Percentiles rank a stretch among this genome's conserved stretches.
These are phyloP conservation scores for Dryobates pubescens DNA, from an alignment of 2,797 vertebrate genomes.

Conservation along the genomic window DNA sequence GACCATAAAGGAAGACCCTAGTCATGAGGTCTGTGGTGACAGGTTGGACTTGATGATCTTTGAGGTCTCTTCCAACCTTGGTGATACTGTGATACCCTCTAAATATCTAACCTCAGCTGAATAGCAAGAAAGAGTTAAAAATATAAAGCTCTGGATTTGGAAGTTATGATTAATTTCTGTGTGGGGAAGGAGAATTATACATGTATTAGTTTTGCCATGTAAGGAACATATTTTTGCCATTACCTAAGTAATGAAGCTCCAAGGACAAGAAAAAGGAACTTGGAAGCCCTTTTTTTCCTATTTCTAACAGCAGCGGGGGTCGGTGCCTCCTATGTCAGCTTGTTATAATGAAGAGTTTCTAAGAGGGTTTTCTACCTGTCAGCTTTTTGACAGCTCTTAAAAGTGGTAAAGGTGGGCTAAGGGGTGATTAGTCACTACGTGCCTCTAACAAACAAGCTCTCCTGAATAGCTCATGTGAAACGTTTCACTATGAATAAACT, in stretches of 20 bases:
- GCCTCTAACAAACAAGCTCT: constrained; percentile 55
- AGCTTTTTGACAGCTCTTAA: constrained; percentile 46
- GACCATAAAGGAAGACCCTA: not conserved
- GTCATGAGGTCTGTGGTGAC: no score
- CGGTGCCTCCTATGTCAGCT: constrained; percentile 38
- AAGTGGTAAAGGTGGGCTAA: constrained; percentile 57
- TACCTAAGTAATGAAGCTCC: constrained; percentile 33
- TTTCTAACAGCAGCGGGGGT: constrained; percentile 38
- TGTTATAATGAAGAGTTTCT: constrained; percentile 43
- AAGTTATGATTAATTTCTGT: constrained; percentile 48
- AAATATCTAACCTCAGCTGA: not conserved
- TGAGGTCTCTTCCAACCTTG: no score
- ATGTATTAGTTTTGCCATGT: constrained; percentile 27
- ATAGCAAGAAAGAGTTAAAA: not conserved
- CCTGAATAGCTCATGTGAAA: constrained; percentile 38
- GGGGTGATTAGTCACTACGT: constrained; percentile 60
- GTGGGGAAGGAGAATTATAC: constrained; percentile 21
- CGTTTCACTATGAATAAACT: constrained; percentile 23
- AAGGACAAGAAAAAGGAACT: constrained; percentile 48
- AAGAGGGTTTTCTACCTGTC: constrained; percentile 54
- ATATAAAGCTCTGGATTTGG: not conserved
- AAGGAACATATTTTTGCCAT: constrained; percentile 44
- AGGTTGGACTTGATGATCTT: no score
- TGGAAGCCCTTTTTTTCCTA: constrained; percentile 45
- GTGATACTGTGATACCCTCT: not conserved